phyloP scores from a whole-genome alignment of 2,888 invertebrate species.

The Hydropsyche betteni region DNA sequence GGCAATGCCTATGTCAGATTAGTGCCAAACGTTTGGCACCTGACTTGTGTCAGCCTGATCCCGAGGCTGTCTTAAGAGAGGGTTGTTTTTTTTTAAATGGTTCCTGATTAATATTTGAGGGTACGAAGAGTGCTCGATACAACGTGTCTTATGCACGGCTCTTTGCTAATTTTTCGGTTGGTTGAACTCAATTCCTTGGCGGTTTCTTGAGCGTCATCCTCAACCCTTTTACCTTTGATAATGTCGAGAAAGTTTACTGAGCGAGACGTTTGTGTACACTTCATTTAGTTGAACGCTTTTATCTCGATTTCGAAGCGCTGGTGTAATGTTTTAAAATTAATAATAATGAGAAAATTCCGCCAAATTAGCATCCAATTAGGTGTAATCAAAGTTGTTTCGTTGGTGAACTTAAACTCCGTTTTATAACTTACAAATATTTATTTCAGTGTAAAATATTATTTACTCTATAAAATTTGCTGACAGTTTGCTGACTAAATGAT shows the following conservation, averaged over 20 bases:
- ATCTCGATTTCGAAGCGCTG: too few relatives aligned
- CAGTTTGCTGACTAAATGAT: too few relatives aligned
- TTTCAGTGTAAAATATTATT: too few relatives aligned
- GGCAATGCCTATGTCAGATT: constrained; percentile 42
- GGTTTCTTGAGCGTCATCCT: constrained; percentile 28
- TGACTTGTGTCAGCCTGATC: constrained; percentile 45
- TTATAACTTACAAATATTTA: too few relatives aligned
- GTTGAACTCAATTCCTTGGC: constrained; percentile 40
- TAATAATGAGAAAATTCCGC: too few relatives aligned
- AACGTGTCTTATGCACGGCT: constrained; percentile 46
- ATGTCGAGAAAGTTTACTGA: constrained; percentile 6
- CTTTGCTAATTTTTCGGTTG: constrained; percentile 50
- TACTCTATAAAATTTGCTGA: too few relatives aligned
- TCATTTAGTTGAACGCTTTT: background rate
- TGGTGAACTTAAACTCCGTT: too few relatives aligned
- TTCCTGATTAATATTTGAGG: constrained; percentile 43
- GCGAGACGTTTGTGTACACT: background rate
- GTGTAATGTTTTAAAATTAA: too few relatives aligned
- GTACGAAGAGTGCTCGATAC: constrained; percentile 32
- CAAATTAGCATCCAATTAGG: too few relatives aligned
- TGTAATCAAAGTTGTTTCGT: too few relatives aligned
- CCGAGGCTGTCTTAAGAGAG: background rate
- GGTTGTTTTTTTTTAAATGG: background rate
- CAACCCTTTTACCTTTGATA: constrained; percentile 49
- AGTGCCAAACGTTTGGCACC: constrained; percentile 48